Conservation (phyloP, 2,888 invertebrate species). For the Perithous albicinctus region DNA sequence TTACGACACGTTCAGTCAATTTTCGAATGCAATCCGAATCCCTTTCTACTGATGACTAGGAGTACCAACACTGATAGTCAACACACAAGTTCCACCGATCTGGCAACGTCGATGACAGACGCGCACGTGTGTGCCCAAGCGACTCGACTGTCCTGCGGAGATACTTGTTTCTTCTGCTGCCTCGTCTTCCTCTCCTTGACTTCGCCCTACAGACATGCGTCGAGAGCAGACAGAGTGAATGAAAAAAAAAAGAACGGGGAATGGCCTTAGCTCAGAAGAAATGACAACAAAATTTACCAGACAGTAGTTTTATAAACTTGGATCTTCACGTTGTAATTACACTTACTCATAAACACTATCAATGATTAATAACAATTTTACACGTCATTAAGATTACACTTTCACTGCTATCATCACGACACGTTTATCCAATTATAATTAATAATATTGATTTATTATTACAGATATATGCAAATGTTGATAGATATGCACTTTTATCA, state of each 20-base stretch:
- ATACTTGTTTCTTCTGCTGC: conserved; percentile 35
- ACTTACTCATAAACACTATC: neutral
- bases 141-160: conserved; percentile 29
- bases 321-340: neutral
- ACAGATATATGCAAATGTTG: neutral
- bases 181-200: conserved; percentile 9
- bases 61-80: neutral
- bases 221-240: conserved; percentile 23
- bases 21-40: neutral
- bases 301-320: neutral
- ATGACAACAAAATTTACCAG: neutral
- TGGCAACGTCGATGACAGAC: conserved; percentile 65
- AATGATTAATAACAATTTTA: neutral
- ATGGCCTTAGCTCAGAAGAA: neutral
- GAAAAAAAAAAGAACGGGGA: conserved; percentile 1
- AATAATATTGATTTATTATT: neutral
- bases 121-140: conserved; percentile 54
- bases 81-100: conserved; percentile 41
- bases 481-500: neutral
- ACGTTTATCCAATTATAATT: conserved; percentile 3
- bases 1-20: neutral
- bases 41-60: neutral
- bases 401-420: conserved; percentile 37
- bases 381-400: conserved; percentile 11
- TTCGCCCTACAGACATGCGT: conserved; percentile 19